Evolutionary conservation across 2,888 invertebrate genomes (phyloP), one percentile per base, ranked within the genome.

Genomic region (Diaphora mendica): DNA sequence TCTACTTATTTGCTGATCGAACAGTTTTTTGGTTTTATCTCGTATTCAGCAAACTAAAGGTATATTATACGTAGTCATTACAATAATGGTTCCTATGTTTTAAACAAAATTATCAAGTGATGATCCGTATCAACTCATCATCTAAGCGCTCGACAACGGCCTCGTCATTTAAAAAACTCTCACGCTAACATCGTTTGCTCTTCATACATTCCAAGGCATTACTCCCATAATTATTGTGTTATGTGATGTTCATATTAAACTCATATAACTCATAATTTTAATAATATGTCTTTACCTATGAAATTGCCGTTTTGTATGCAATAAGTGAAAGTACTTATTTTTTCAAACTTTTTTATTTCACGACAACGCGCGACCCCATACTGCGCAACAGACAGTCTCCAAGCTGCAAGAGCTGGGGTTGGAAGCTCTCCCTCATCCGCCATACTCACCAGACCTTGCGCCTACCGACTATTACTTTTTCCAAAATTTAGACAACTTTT

Each of bases 131-230:
- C 70, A 75, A 73, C 77, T 75, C 71, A 48, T 74, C 74, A 74
- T 68, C 71, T 44, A 42, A 64, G 75, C 71, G 75, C 65, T 73
- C 68, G 33, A 65, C 51, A 71, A 59, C 35, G 77, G n/a, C 79
- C 84, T 82, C 73, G 84, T 78, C 74, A 77, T 81, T 79, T 81
- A 73, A 75, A 75, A 79, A 76, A 30, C 59, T 75, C 72, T 68
- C 76, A 83, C 73, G 74, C 35, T 51, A 35, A 44, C 48, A 51
- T 70, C 42, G 20, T 42, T 42, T 65, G 30, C 55, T 33, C 35
- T 70, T 70, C 64, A 62, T 70, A 59, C 67, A 59, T 69, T 65
- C 64, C 73, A 59, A 65, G 55, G 59, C 9, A 55, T 71, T 67
- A 62, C 44, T 70, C 39, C 68, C 26, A 62, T 70, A 59, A 30